phyloP scores from a whole-genome alignment of 2,797 vertebrate genomes.

The Anguilla pacifica region DNA sequence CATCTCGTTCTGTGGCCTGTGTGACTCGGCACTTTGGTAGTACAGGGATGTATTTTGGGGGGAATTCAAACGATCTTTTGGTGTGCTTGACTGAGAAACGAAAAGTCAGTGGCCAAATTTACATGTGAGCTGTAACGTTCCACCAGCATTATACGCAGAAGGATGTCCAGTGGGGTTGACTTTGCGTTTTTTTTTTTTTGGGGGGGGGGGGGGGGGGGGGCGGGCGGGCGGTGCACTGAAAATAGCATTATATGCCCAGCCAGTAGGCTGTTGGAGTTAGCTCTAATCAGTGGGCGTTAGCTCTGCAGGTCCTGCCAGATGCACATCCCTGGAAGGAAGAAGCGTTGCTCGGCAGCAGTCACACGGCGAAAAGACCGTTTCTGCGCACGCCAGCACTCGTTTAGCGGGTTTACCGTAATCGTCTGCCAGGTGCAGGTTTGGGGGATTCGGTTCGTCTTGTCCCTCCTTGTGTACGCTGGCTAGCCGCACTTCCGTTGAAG shows the following conservation, averaged over 20 bases:
- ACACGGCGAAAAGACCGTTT: conserved; percentile 63
- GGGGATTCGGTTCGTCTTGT: neutral
- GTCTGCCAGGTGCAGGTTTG: conserved; percentile 68
- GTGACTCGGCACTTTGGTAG: neutral
- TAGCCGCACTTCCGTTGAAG: neutral
- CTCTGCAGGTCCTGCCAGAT: neutral
- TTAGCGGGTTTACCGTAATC: conserved; percentile 57
- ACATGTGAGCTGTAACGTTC: conserved; percentile 32
- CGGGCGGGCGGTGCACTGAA: too few species aligned
- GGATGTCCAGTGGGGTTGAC: conserved; percentile 65
- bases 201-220: too few species aligned
- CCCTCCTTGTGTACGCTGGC: neutral
- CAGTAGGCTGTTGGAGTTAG: too few species aligned
- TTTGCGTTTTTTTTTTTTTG: conserved; percentile 63
- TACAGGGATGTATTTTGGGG: conserved; percentile 28
- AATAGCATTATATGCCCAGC: too few species aligned
- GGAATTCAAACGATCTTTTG: conserved; percentile 51
- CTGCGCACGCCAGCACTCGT: conserved; percentile 2
- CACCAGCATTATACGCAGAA: neutral
- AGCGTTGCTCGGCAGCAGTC: conserved; percentile 64
- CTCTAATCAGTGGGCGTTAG: neutral
- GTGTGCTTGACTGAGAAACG: conserved; percentile 23
- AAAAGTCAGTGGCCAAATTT: conserved; percentile 41
- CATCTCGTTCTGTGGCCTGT: neutral
- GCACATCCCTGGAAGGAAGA: conserved; percentile 61